A percentile compares a stretch with the other conserved stretches of the same genome.
These are phyloP conservation scores for Lutjanus campechanus DNA, from an alignment of 2,797 vertebrate species.

Conservation along the genomic window DNA sequence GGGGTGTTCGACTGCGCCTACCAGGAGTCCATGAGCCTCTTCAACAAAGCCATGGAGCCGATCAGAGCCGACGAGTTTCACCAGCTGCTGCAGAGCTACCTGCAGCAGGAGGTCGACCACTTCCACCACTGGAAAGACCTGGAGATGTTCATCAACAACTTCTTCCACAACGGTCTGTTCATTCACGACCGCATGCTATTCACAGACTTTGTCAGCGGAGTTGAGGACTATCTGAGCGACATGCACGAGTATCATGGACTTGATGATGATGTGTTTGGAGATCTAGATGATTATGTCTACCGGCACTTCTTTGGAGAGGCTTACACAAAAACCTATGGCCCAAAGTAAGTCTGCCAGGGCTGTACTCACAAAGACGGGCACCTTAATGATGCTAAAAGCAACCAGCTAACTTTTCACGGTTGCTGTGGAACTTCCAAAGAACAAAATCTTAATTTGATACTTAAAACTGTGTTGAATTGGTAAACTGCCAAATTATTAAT, in stretches of 20 bases:
- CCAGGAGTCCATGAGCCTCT: conserved; percentile 90
- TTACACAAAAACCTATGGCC: conserved; percentile 84
- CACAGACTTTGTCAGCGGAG: conserved; percentile 93
- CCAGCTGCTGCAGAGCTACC: conserved; percentile 91
- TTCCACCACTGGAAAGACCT: conserved; percentile 96
- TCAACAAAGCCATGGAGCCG: conserved; percentile 90
- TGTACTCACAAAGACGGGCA: no score
- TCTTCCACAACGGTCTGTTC: conserved; percentile 94
- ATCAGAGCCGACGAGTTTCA: conserved; percentile 93
- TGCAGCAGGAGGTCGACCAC: conserved; percentile 91
- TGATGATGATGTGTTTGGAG: conserved; percentile 87
- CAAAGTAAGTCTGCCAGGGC: conserved; percentile 87
- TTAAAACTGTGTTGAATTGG: background rate
- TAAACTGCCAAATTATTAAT: background rate
- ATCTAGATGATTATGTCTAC: conserved; percentile 93
- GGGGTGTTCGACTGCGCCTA: conserved; percentile 91
- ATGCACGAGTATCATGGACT: conserved; percentile 90
- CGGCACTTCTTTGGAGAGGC: conserved; percentile 93
- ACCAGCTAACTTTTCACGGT: no score
- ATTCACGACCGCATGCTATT: conserved; percentile 97
- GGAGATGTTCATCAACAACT: conserved; percentile 90
- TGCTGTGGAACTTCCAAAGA: background rate
- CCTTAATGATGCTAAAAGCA: background rate
- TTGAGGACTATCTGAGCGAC: conserved; percentile 92
- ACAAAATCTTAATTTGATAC: background rate